Evolutionary conservation across 2,888 invertebrate genomes (phyloP).

Genomic region (Hypomecis punctinalis): DNA sequence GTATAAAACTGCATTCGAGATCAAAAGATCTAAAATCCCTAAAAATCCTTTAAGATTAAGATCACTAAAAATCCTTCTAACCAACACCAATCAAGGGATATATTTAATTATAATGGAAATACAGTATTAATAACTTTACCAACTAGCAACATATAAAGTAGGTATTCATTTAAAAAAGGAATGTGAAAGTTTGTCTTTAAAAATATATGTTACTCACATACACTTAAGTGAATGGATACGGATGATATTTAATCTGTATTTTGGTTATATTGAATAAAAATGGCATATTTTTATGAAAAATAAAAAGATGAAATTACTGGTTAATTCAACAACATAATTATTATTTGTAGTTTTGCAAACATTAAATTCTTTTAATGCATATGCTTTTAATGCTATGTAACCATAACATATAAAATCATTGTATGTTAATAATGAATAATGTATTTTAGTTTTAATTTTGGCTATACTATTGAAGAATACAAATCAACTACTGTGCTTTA

Average conservation of each 20-base stretch:
- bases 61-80: background rate
- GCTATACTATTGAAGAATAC: conserved; percentile 6
- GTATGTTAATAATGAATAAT: conserved; percentile 13
- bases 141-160: background rate
- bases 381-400: conserved; percentile 3
- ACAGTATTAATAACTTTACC: background rate
- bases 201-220: background rate
- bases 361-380: background rate
- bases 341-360: background rate
- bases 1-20: too few species aligned
- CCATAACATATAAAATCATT: background rate
- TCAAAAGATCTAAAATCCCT: too few species aligned
- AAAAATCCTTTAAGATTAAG: background rate
- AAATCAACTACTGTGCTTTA: conserved; percentile 24
- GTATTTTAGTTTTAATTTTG: conserved; percentile 7
- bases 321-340: too few species aligned
- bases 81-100: conserved; percentile 11
- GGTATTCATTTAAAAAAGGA: background rate
- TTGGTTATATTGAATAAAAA: too few species aligned
- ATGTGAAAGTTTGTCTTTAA: background rate
- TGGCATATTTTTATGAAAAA: too few species aligned
- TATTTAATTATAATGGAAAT: background rate
- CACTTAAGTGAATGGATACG: background rate
- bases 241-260: background rate
- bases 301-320: too few species aligned